phyloP scores from a whole-genome alignment of 2,113 vertebrate genomes.

The Buteo buteo region DNA sequence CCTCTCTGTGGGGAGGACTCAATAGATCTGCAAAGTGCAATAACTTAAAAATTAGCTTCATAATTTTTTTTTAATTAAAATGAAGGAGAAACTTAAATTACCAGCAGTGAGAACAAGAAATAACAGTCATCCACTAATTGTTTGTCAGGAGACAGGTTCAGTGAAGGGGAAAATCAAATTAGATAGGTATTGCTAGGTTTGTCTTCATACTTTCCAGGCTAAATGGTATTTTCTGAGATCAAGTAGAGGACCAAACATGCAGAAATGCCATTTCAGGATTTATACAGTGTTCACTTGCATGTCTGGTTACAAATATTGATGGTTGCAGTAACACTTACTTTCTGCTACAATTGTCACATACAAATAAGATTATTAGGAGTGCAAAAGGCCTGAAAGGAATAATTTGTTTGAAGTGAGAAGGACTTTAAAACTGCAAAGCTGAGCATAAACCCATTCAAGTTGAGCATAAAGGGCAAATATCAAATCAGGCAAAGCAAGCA shows the following conservation, averaged over 20 bases:
- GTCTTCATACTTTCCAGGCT: not conserved
- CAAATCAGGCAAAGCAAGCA: not conserved
- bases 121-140: not conserved
- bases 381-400: not conserved
- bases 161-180: slow-evolving; percentile 9
- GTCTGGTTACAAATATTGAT: not conserved
- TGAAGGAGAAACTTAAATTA: not conserved
- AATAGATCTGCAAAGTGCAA: not conserved
- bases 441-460: not conserved
- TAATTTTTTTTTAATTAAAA: not conserved
- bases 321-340: not conserved
- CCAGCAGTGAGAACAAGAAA: not conserved
- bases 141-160: not conserved
- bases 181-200: not conserved
- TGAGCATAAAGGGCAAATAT: not conserved
- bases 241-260: not conserved
- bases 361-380: not conserved
- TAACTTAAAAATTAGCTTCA: not conserved
- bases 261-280: not conserved
- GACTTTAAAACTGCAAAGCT: not conserved
- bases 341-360: not conserved
- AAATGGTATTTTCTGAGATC: not conserved
- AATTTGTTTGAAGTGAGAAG: not conserved
- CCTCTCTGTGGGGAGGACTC: not conserved
- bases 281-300: not conserved